phyloP scores from a whole-genome alignment of 1,140 invertebrate genomes.

The Andrena cerasifolii region DNA sequence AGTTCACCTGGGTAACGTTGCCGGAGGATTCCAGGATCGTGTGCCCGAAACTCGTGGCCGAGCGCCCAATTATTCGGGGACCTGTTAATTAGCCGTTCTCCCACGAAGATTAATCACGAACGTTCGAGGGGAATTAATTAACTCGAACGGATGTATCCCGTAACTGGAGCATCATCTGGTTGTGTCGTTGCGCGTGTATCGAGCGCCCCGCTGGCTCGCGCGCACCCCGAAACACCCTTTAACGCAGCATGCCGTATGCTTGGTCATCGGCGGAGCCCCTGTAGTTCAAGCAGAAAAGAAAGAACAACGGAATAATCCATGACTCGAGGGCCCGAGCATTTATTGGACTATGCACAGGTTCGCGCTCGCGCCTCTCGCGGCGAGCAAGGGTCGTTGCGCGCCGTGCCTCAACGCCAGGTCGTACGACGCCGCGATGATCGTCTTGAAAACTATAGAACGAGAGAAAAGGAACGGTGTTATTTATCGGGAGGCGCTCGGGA shows the following conservation, averaged over 20 bases:
- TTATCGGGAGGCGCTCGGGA: no score
- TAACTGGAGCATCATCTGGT: neutral
- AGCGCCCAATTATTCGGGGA: no score
- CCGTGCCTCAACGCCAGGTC: neutral
- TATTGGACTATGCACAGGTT: neutral
- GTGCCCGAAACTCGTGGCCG: no score
- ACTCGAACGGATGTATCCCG: neutral
- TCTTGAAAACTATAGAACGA: neutral
- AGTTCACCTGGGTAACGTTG: no score
- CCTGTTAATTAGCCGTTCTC: neutral
- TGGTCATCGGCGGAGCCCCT: neutral
- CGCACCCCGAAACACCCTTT: no score
- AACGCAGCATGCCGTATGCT: neutral
- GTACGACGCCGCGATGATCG: neutral
- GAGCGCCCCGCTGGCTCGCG: neutral
- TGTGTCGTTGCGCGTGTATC: conserved; percentile 6
- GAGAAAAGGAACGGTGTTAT: neutral
- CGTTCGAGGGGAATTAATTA: conserved; percentile 19
- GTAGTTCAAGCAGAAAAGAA: no score
- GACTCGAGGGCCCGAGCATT: neutral
- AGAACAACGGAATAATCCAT: neutral
- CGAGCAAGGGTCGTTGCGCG: neutral
- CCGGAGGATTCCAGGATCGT: no score
- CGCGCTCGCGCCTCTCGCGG: neutral
- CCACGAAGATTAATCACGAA: conserved; percentile 9